Evolutionary conservation across 2,113 vertebrate genomes (phyloP), one percentile per base, ranked within the genome.

Genomic region (Hirundichthys speculiger): DNA sequence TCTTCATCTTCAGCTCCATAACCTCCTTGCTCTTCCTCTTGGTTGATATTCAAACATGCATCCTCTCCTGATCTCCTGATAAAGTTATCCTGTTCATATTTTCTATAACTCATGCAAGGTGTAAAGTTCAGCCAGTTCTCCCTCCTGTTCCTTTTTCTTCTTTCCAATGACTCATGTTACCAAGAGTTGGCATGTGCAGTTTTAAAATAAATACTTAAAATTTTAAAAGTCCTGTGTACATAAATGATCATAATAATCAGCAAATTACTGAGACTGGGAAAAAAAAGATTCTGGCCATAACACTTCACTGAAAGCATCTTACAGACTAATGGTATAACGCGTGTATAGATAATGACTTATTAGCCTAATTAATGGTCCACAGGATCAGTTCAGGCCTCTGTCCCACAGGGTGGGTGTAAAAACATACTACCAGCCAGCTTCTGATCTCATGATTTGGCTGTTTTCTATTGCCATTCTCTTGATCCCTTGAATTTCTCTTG

Each of bases 31-130:
- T 25, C 6, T 12, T 27, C 70, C 73, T 63, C 38, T 25, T 45
- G 79, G 63, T 49, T 49, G 58, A 80, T 60, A 19, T 69, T 69
- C 56, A 68, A 77, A 77, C 40, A 39, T 38, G 42, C 18, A 62
- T 16, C 30, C 21, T 24, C 60, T 63, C 43, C 72, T 73, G 69
- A 73, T 79, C 50, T 71, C 66, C 80, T 65, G 79, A 81, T 79
- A 69, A 60, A 79, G 78, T 57, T 61, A 63, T 71, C 72, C 49
- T 74, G 39, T 82, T 61, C 39, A 27, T 3, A 46, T 82, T 52
- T 75, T 84, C 74, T 84, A 16, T 86, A 85, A 88, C 81, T 90
- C 74, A 59, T 60, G 40, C 19, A 57, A 73, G 73, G 30, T n/a
- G 1, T 19, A 68, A 56, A 67, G 75, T 79, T 84, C 79, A 83